Evolutionary conservation across 2,113 vertebrate genomes (phyloP).

Genomic region (Pimephales promelas): DNA sequence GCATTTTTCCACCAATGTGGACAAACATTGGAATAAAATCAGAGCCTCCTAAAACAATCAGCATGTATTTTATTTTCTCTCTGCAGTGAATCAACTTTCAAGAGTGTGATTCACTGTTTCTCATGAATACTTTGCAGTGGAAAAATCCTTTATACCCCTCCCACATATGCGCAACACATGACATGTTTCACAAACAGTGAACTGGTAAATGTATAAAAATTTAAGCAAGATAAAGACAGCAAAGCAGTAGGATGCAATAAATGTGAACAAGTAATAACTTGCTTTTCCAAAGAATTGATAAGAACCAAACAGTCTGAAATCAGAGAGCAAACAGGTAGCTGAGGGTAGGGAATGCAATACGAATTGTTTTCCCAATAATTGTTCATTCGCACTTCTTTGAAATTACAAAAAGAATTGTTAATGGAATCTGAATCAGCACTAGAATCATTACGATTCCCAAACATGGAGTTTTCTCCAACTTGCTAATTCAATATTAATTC

Average conservation of each 20-base stretch:
- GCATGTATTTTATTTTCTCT: too few species aligned
- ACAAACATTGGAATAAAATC: background rate
- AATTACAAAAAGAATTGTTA: background rate
- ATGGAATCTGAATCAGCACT: background rate
- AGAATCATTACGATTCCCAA: constrained; percentile 1
- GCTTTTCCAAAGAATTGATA: background rate
- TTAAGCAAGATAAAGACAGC: background rate
- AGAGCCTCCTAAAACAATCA: background rate
- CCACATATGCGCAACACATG: background rate
- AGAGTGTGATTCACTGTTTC: background rate
- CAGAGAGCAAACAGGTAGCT: background rate
- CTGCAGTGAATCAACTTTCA: background rate
- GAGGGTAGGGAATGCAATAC: background rate
- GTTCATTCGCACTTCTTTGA: too few species aligned
- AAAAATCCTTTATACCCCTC: background rate
- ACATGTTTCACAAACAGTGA: background rate
- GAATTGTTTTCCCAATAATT: background rate
- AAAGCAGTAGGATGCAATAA: constrained; percentile 49
- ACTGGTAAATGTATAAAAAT: background rate
- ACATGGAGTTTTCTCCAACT: constrained; percentile 65
- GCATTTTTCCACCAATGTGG: background rate
- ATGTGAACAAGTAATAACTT: constrained; percentile 40
- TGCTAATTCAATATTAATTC: constrained; percentile 64
- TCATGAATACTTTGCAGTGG: background rate
- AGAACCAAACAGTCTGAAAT: background rate